phyloP scores from a whole-genome alignment of 2,113 vertebrate genomes.

The Zosterops japonicus region DNA sequence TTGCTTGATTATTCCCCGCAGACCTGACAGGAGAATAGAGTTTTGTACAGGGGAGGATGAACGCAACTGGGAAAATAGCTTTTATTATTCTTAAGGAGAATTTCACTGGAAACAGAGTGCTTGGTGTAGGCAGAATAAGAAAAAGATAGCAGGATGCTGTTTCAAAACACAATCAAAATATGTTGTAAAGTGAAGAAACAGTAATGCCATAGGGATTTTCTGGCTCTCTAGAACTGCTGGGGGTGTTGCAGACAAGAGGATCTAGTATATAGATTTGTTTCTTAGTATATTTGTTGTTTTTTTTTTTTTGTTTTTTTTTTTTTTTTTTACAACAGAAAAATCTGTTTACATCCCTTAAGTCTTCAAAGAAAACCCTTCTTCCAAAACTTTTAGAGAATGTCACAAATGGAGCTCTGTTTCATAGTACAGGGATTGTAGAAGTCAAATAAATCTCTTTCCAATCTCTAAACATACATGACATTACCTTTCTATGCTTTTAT shows the following conservation, averaged over 20 bases:
- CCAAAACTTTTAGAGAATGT: neutral
- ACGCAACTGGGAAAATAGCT: neutral
- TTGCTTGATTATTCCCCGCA: neutral
- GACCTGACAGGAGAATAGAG: neutral
- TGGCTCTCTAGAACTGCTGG: neutral
- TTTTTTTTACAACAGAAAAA: slow-evolving; percentile 31
- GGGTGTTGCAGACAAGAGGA: neutral
- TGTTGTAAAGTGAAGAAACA: neutral
- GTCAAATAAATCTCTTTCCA: neutral
- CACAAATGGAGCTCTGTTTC: neutral
- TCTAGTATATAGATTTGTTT: slow-evolving; percentile 1
- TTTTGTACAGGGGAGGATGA: neutral
- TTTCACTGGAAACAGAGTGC: neutral
- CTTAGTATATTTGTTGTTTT: neutral
- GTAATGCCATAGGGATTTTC: neutral
- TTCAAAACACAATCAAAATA: slow-evolving; percentile 5
- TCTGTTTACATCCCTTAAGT: slow-evolving; percentile 3
- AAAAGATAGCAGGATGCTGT: neutral
- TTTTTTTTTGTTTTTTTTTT: neutral
- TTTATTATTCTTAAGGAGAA: neutral
- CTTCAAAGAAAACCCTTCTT: neutral
- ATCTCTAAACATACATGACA: neutral
- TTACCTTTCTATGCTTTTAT: neutral
- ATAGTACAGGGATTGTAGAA: neutral
- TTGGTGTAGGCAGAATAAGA: neutral